Evolutionary conservation across 2,888 invertebrate species (phyloP).

Genomic region (Trichogramma evanescens): DNA sequence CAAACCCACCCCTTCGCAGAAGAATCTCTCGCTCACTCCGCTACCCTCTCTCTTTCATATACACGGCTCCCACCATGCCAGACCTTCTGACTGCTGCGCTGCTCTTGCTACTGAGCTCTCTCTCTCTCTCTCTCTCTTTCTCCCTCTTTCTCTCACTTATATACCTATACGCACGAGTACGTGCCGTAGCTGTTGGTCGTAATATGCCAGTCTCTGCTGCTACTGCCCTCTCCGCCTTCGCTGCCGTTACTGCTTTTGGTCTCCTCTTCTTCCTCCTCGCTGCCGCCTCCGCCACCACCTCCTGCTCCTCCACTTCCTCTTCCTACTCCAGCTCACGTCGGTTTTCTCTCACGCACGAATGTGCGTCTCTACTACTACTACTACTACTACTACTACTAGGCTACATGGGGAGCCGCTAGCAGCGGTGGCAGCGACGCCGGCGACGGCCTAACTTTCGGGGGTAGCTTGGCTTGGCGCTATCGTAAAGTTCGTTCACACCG

Average conservation of each 20-base stretch:
- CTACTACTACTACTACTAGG: not conserved
- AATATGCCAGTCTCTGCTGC: slow-evolving; percentile 27
- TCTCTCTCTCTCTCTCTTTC: slow-evolving; percentile 16
- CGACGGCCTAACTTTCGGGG: slow-evolving; percentile 26
- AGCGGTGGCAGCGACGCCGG: slow-evolving; percentile 20
- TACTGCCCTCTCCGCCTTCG: not conserved
- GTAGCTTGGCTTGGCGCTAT: slow-evolving; percentile 20
- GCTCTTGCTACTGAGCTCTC: slow-evolving; percentile 6
- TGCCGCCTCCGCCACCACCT: not conserved
- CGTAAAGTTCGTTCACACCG: slow-evolving; percentile 26
- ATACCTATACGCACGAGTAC: slow-evolving; percentile 20
- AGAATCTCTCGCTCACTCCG: slow-evolving; percentile 30
- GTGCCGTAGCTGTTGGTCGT: too few species aligned
- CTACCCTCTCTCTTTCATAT: slow-evolving; percentile 17
- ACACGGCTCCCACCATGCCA: slow-evolving; percentile 24
- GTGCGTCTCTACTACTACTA: not conserved
- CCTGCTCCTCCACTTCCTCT: not conserved
- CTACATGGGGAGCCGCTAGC: slow-evolving; percentile 10
- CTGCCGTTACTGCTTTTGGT: not conserved
- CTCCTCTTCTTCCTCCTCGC: not conserved
- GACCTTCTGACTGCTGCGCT: slow-evolving; percentile 13
- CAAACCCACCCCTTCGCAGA: slow-evolving; percentile 37
- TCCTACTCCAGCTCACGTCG: not conserved
- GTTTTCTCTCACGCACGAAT: slow-evolving; percentile 27
- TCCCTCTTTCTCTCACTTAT: slow-evolving; percentile 16